Base-by-base conservation (phyloP, 2,797 vertebrate genomes). In the Garrulus glandarius region DNA sequence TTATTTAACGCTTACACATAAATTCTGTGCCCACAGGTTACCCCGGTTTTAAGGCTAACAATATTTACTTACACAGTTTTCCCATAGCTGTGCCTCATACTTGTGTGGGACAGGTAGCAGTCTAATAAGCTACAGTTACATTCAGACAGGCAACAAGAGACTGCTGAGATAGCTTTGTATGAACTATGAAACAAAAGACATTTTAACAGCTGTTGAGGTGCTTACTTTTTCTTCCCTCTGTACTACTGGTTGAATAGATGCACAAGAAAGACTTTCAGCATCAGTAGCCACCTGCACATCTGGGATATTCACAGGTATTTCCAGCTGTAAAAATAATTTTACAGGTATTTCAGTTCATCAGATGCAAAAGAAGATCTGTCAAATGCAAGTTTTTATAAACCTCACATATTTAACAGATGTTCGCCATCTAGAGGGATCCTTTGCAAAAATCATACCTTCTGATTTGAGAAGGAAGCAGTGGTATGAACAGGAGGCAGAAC, bases 271-370 rank as follows among this genome's bases (percentile, higher is more conserved):
- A 95, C 97, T 97, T 96, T 98, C 98, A 96, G 96, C 95, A 84
- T 95, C 77, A 81, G 83, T 23, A 80, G 98, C 82, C 93, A 97
- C 97, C 74, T 97, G 97, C 63, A 98, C 94, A 93, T 99, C 99
- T 77, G 98, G 97, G 89, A 98, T 95, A 95, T 98, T 98, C 93
- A 98, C 95, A 83, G 98, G 95, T 97, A 99, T 98, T 97, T 99
- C 99, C 96, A 99, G 97, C 99, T 99, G 98, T 72, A 93, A 92
- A 95, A 93, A 90, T 77, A 74, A 77, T 82, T 87, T 72, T 5
- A 22, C 22, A 95, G 75, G 60, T 37, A 89, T 76, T 96, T 96
- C 30, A 91, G 65, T 92, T 92, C 68, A 76, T 52, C 14, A 86
- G 37, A 56, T 2, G 8, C 27, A 57, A 13, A 85, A 72, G 52